Base-by-base conservation (phyloP, 2,888 invertebrate genomes). In the Diabrotica balteata region DNA sequence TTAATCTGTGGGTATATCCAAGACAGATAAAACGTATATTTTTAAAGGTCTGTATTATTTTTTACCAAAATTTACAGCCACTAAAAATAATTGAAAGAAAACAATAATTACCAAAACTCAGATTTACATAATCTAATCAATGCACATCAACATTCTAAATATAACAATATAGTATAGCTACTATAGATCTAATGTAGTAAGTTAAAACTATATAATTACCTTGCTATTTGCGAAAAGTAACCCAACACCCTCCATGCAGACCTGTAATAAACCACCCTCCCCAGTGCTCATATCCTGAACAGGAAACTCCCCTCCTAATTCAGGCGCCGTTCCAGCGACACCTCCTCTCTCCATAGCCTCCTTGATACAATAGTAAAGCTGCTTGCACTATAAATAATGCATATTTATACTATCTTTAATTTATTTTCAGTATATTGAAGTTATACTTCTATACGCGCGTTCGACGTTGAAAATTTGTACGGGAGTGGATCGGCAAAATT, bases 221-320 rank as follows among this genome's bases (percentile, higher is more conserved):
- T 99, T 98, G 92, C 97, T 97, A 86, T 97, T 97, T 80, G 97
- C 97, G 88, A 99, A 98, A 80, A 98, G 93, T 77, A 99, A 91
- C 78, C 97, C 97, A 80, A 99, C 97, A 81, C 99, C 99, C 86
- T 99, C 98, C 91, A 99, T 96, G 90, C 98, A 98, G 84, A 98
- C 98, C 89, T 95, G 95, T 79, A 99, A 90, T 66, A 99, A 90
- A 2, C 98, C 99, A 70, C 98, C 98, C 86, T 98, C 97, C 59
- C 97, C 97, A 8, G 96, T 94, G 78, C 92, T 93, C 88, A 98
- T 93, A 85, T 99, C 98, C 84, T 98, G 97, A 47, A 99, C 95
- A 6, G 98, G 98, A 86, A 99, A 99, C 85, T 99, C 98, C 4
- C 99, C 99, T 10, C 95, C 95, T 59, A 93, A 86, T 80, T 93